A percentile compares a stretch with the other conserved stretches of the same genome.
phyloP scores from a whole-genome alignment of 92 coral and sea anemone genomes.

The Phymanthus crucifer region DNA sequence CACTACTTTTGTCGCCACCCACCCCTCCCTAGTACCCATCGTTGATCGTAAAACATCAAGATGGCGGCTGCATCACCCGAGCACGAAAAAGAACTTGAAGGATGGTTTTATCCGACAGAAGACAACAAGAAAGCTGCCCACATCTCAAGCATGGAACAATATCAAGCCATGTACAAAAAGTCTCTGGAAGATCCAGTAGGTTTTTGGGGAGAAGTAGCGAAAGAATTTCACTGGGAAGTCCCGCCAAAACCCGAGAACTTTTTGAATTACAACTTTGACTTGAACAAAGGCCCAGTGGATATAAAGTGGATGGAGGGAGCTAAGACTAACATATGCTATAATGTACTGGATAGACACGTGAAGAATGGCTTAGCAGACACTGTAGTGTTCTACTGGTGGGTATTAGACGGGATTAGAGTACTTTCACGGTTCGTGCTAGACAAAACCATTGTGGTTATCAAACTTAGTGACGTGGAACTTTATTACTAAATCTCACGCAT shows the following conservation, averaged over 20 bases:
- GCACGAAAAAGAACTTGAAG: conserved; percentile 70
- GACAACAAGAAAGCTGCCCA: conserved; percentile 74
- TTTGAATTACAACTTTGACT: conserved; percentile 79
- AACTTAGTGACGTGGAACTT: conserved; percentile 1
- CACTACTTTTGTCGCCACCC: neutral
- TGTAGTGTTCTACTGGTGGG: conserved; percentile 95
- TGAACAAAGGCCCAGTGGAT: conserved; percentile 60
- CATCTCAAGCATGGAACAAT: conserved; percentile 80
- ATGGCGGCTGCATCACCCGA: conserved; percentile 60
- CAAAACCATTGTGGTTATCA: neutral
- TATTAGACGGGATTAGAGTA: neutral
- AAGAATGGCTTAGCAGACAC: conserved; percentile 75
- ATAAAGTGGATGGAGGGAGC: conserved; percentile 99
- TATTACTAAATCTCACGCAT: neutral
- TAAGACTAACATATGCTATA: conserved; percentile 90
- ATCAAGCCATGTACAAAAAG: conserved; percentile 74
- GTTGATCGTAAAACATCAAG: conserved; percentile 13
- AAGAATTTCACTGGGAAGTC: conserved; percentile 84
- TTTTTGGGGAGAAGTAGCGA: conserved; percentile 91
- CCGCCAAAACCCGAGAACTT: conserved; percentile 76
- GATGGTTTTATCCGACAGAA: conserved; percentile 80
- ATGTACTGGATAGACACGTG: conserved; percentile 91
- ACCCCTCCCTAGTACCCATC: conserved; percentile 1
- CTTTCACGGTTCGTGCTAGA: neutral
- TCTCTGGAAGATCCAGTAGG: conserved; percentile 90